These are phyloP conservation scores for Philonicus albiceps DNA, from an alignment of 2,888 invertebrate genomes.

Conservation along the genomic window DNA sequence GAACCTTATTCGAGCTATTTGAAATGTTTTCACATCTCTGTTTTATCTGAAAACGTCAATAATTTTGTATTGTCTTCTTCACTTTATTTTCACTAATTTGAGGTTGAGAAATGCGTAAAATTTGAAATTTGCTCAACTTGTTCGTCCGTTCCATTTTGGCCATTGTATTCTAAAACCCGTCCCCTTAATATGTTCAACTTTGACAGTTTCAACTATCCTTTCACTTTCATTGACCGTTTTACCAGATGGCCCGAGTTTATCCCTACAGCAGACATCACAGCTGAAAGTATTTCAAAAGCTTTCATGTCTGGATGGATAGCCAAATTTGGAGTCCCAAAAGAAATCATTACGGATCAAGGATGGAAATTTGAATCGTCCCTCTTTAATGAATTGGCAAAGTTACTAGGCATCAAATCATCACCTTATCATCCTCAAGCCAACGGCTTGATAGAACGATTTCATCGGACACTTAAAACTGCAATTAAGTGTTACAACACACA, in stretches of 20 bases:
- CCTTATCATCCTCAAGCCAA: neutral
- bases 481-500: neutral
- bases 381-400: neutral
- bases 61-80: too few relatives aligned
- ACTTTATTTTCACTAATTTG: too few relatives aligned
- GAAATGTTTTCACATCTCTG: too few relatives aligned
- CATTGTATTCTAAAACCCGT: too few relatives aligned
- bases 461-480: neutral
- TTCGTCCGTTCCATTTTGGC: too few relatives aligned
- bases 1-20: too few relatives aligned
- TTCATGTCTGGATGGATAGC: neutral
- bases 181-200: too few relatives aligned
- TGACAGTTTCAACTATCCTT: neutral
- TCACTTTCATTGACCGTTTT: neutral
- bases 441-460: neutral
- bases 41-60: too few relatives aligned
- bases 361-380: neutral
- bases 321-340: neutral
- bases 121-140: too few relatives aligned
- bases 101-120: too few relatives aligned
- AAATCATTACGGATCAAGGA: neutral
- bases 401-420: neutral
- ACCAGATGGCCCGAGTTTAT: neutral
- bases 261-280: neutral
- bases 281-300: too few relatives aligned